phyloP scores from a whole-genome alignment of 2,888 invertebrate species.

The Syrphus vitripennis region DNA sequence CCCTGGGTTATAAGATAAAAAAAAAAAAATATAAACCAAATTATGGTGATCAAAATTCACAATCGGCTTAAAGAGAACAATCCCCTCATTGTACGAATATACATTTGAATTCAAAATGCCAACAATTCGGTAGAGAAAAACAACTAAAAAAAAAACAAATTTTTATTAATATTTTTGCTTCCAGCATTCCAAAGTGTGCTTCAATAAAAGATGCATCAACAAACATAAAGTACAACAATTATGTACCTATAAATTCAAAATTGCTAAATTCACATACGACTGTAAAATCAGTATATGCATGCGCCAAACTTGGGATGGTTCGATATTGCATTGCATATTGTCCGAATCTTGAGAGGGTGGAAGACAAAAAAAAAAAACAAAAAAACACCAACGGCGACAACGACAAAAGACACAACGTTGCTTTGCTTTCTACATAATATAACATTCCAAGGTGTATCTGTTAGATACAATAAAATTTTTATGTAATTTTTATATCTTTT shows the following conservation, averaged over 20 bases:
- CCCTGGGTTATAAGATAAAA: no score
- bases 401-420: constrained; percentile 2
- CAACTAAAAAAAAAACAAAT: background rate
- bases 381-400: background rate
- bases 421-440: constrained; percentile 40
- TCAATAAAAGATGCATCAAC: constrained; percentile 36
- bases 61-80: background rate
- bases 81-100: background rate
- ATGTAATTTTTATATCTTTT: constrained; percentile 25
- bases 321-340: constrained; percentile 27
- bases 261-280: constrained; percentile 56
- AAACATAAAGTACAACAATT: constrained; percentile 41
- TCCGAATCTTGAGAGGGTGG: constrained; percentile 9
- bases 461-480: constrained; percentile 49
- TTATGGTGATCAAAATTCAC: background rate
- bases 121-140: constrained; percentile 7
- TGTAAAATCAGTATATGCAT: background rate
- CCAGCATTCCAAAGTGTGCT: constrained; percentile 68
- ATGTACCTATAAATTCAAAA: constrained; percentile 39
- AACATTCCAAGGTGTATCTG: constrained; percentile 65
- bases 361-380: background rate
- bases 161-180: constrained; percentile 56
- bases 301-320: constrained; percentile 15
- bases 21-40: constrained; percentile 2
- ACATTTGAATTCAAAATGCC: constrained; percentile 25